Evolutionary conservation across 2,797 vertebrate species (phyloP).

Genomic region (Coilia nasus): DNA sequence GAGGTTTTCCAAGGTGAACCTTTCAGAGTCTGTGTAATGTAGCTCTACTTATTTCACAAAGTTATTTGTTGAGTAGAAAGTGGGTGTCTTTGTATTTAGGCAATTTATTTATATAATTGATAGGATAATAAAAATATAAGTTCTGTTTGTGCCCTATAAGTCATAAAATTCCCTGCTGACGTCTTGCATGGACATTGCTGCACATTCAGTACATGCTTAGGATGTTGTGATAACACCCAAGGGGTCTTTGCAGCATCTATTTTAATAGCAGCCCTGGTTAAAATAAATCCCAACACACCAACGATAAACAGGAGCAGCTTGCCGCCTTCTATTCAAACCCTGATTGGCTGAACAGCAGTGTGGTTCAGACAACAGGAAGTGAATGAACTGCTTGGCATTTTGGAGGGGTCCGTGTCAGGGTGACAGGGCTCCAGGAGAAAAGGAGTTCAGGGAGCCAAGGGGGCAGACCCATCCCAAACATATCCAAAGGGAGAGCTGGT

Average conservation of each 20-base stretch:
- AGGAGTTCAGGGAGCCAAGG: neutral
- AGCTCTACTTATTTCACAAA: neutral
- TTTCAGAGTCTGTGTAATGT: neutral
- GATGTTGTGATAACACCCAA: conserved; percentile 6
- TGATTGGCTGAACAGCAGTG: neutral
- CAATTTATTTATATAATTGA: neutral
- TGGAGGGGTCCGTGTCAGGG: neutral
- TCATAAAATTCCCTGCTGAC: neutral
- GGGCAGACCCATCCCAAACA: neutral
- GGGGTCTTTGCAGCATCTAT: conserved; percentile 20
- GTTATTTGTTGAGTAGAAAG: neutral
- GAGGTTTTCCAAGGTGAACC: neutral
- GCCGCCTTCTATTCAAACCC: neutral
- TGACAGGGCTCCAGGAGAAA: neutral
- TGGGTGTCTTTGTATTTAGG: neutral
- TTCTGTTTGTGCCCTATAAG: neutral
- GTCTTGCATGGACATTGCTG: neutral
- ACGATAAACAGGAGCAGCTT: neutral
- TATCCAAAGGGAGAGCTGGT: neutral
- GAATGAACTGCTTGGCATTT: neutral
- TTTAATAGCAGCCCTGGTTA: conserved; percentile 1
- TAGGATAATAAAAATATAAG: neutral
- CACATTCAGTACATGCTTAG: neutral
- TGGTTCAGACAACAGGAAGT: neutral
- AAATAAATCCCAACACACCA: neutral